Evolutionary conservation across 2,797 vertebrate species (phyloP).

Genomic region (Dermochelys coriacea): DNA sequence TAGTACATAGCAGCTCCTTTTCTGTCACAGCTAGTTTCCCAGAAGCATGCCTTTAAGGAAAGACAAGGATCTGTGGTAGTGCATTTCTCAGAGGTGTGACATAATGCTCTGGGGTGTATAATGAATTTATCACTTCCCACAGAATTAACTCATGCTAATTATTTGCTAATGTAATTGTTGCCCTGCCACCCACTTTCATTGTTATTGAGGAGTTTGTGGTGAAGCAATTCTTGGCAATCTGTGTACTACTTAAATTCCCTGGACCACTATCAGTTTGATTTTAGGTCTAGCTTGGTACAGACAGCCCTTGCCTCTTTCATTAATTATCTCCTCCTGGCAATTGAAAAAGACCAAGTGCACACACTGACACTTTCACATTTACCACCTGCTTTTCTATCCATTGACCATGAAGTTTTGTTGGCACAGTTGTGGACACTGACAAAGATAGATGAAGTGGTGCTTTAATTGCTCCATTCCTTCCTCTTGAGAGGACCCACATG

Average conservation of each 20-base stretch:
- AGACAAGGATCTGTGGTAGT: not conserved
- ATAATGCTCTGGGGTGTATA: not conserved
- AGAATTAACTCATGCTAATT: not conserved
- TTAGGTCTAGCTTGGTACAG: rapidly evolving
- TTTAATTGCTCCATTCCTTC: not conserved
- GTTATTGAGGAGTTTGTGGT: not conserved
- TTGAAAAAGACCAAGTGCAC: not conserved
- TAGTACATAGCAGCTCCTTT: not conserved
- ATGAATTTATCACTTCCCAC: not conserved
- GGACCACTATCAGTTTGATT: not conserved
- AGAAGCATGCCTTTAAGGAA: not conserved
- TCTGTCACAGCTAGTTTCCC: not conserved
- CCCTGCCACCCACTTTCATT: not conserved
- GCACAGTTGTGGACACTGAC: not conserved
- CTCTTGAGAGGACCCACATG: not conserved
- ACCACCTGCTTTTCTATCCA: not conserved
- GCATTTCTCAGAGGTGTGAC: rapidly evolving
- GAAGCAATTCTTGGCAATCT: not conserved
- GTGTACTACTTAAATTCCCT: not conserved
- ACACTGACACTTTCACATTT: not conserved
- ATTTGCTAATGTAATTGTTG: not conserved
- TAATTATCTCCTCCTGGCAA: not conserved
- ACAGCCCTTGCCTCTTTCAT: not conserved
- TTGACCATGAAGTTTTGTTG: not conserved
- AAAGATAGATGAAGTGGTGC: not conserved